Evolutionary conservation across 1,140 invertebrate species (phyloP).

Genomic region (Drosophila elegans): DNA sequence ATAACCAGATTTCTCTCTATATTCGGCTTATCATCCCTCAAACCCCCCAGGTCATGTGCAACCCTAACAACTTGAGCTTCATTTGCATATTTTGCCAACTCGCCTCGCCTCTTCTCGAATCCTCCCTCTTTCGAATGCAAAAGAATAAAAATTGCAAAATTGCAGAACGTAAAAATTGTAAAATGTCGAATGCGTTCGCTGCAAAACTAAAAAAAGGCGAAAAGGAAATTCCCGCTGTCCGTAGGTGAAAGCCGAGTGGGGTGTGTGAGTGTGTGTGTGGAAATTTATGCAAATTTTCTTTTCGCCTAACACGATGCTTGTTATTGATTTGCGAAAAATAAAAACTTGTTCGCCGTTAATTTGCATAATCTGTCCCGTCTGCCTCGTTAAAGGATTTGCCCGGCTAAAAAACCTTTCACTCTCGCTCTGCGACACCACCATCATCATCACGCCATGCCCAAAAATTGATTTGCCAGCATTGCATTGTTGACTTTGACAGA

Average conservation of each 20-base stretch:
- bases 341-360: conserved; percentile 65
- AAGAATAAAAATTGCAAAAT: conserved; percentile 67
- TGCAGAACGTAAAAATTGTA: conserved; percentile 61
- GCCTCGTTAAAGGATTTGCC: conserved; percentile 78
- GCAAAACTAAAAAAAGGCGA: conserved; percentile 70
- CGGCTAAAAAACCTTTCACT: conserved; percentile 60
- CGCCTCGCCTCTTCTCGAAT: conserved; percentile 20
- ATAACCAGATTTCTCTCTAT: conserved; percentile 37
- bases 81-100: conserved; percentile 77
- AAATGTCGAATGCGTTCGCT: conserved; percentile 59
- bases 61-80: conserved; percentile 77
- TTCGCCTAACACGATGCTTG: conserved; percentile 58
- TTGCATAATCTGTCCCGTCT: conserved; percentile 71
- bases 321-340: conserved; percentile 64
- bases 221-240: conserved; percentile 50
- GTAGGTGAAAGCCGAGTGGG: conserved; percentile 51
- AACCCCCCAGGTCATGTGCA: conserved; percentile 34
- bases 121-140: conserved; percentile 30
- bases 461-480: conserved; percentile 62
- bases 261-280: conserved; percentile 3
- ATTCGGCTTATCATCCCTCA: conserved; percentile 68
- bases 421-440: conserved; percentile 34
- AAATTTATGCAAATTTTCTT: conserved; percentile 72
- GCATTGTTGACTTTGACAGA: conserved; percentile 76
- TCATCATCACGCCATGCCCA: conserved; percentile 37